Evolutionary conservation across 1,140 invertebrate species (phyloP).

Genomic region (Palaemon carinicauda): DNA sequence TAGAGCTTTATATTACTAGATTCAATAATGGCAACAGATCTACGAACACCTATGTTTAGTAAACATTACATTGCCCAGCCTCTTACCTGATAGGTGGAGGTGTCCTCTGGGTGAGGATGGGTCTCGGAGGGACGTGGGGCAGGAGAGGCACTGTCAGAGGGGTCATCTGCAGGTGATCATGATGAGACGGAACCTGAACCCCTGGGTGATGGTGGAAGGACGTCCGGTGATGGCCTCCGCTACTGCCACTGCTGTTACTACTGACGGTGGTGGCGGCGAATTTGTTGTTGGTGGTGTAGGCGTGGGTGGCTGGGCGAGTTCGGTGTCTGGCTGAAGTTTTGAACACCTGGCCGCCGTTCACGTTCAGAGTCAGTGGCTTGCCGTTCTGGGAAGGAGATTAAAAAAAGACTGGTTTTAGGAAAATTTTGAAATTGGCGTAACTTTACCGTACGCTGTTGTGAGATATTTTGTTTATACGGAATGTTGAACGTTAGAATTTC

Average conservation of each 20-base stretch:
- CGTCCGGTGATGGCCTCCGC: not conserved
- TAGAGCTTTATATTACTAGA: too few species aligned
- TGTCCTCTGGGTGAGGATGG: constrained; percentile 39
- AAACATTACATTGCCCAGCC: too few species aligned
- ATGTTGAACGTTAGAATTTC: not conserved
- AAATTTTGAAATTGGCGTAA: too few species aligned
- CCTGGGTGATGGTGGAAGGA: not conserved
- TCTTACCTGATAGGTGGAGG: constrained; percentile 31
- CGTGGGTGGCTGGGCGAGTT: constrained; percentile 13
- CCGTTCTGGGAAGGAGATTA: not conserved
- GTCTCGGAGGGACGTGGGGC: constrained; percentile 28
- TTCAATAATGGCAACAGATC: not conserved
- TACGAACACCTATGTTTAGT: not conserved
- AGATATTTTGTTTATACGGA: too few species aligned
- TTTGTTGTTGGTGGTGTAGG: not conserved
- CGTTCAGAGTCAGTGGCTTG: constrained; percentile 45
- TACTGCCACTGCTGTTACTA: not conserved
- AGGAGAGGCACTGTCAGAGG: constrained; percentile 42
- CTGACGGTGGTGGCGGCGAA: not conserved
- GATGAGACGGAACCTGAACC: not conserved
- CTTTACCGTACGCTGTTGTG: too few species aligned
- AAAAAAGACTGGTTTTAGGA: too few species aligned
- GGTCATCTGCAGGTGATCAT: constrained; percentile 41
- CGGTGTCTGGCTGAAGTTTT: constrained; percentile 28
- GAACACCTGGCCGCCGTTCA: constrained; percentile 37